phyloP scores from a whole-genome alignment of 2,888 invertebrate genomes.

The Agriopis marginaria region DNA sequence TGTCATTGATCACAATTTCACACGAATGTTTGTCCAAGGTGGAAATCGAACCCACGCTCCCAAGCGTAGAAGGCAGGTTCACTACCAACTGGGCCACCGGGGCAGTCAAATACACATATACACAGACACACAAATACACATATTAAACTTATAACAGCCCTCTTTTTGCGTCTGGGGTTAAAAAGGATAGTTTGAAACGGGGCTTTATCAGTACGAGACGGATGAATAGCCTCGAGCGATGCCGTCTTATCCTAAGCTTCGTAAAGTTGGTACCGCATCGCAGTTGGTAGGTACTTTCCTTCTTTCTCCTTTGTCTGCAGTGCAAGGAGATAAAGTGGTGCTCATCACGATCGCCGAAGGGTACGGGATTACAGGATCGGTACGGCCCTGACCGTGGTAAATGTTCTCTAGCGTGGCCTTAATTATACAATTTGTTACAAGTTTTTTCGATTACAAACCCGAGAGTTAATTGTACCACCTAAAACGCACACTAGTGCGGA shows the following conservation, averaged over 20 bases:
- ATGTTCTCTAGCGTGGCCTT: conserved; percentile 42
- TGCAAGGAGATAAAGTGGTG: conserved; percentile 55
- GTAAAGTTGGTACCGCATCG: conserved; percentile 26
- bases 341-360: conserved; percentile 56
- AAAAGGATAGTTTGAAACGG: conserved; percentile 60
- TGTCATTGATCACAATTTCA: no score
- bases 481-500: conserved; percentile 4
- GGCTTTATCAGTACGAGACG: conserved; percentile 66
- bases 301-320: conserved; percentile 38
- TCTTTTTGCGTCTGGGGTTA: no score
- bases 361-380: conserved; percentile 50
- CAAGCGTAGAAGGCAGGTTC: no score
- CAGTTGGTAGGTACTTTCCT: conserved; percentile 40
- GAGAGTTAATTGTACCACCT: conserved; percentile 16
- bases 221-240: conserved; percentile 62
- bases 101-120: no score
- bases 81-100: no score
- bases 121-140: no score
- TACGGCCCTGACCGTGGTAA: conserved; percentile 55
- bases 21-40: no score
- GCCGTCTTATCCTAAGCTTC: conserved; percentile 51
- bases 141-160: no score
- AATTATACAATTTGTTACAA: conserved; percentile 45
- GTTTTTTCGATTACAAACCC: conserved; percentile 16
- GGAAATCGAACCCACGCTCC: no score